phyloP scores from a whole-genome alignment of 2,888 invertebrate genomes.

The Microctonus aethiopoides region DNA sequence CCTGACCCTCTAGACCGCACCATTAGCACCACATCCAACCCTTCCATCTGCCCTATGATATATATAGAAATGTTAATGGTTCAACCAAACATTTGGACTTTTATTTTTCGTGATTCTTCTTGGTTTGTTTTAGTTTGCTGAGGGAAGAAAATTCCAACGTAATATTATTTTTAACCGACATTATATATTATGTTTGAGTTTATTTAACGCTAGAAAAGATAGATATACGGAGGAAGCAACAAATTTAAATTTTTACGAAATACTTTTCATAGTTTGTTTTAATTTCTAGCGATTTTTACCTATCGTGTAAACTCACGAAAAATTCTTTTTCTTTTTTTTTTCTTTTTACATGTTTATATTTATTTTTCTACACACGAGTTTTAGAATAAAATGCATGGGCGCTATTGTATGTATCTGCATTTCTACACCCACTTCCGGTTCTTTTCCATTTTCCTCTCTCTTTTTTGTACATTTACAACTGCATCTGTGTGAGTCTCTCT shows the following conservation, averaged over 20 bases:
- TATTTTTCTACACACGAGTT: slow-evolving; percentile 23
- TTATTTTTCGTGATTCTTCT: no score
- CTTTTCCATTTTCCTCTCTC: slow-evolving; percentile 28
- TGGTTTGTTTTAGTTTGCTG: no score
- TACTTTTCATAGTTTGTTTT: slow-evolving; percentile 25
- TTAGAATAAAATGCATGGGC: slow-evolving; percentile 28
- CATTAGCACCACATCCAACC: slow-evolving; percentile 39
- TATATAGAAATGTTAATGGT: slow-evolving; percentile 41
- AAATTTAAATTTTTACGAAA: slow-evolving; percentile 31
- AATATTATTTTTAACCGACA: no score
- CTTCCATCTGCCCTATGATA: slow-evolving; percentile 45
- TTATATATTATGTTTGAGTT: no score
- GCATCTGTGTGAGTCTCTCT: slow-evolving; percentile 44
- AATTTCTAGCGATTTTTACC: slow-evolving; percentile 22
- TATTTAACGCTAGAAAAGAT: not conserved
- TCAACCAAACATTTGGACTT: not conserved
- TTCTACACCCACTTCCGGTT: slow-evolving; percentile 48
- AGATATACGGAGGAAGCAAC: slow-evolving; percentile 8
- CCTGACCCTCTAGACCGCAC: slow-evolving; percentile 32
- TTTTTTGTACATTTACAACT: slow-evolving; percentile 50
- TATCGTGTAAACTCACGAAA: slow-evolving; percentile 43
- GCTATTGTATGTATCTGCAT: slow-evolving; percentile 34
- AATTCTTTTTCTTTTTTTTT: not conserved
- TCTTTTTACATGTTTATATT: slow-evolving; percentile 4
- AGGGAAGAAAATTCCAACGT: no score